Base-by-base conservation (phyloP, 2,113 vertebrate genomes). In the Ascaphus truei region DNA sequence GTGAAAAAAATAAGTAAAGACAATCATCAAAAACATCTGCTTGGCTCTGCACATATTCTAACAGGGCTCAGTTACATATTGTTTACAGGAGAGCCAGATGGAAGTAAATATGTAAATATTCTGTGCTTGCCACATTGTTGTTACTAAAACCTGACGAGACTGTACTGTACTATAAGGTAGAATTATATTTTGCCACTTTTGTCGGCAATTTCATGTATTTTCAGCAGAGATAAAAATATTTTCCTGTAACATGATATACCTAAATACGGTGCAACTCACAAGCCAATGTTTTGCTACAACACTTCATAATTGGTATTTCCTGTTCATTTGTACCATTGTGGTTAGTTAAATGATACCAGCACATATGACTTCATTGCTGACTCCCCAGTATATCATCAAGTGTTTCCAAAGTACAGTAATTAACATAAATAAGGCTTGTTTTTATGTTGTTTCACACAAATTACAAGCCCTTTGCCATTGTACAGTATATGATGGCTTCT, bases 361-460 rank as follows among this genome's bases (percentile, higher is more conserved):
- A 53, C 53, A 53, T 52, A 27, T 9, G 5, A 52, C 25, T n/a
- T 23, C 7, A 29, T 15, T 13, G 48, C 62, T 41, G 23, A 23
- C 11, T 39, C 30, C 25, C 25, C 29, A 52, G 39, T 65, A 63
- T n/a, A n/a, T n/a, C n/a, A n/a, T n/a, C n/a, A n/a, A n/a, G n/a
- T n/a, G n/a, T 25, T 36, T 5, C 58, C 37, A 45, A 34, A 51
- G 29, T 22, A 63, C 31, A 48, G 48, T 43, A 25, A 61, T 16
- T 45, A 61, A 45, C 30, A 10, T 61, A 61, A 61, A 61, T 39
- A 61, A 61, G 58, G 23, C 58, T 20, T 11, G n/a, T 29, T n/a
- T 45, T 29, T 30, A 43, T 45, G 25, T 30, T 43, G 9, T 2
- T 15, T 61, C 23, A 60, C 37, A 60, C 26, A n/a, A n/a, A n/a